A percentile compares a stretch with the other conserved stretches of the same genome.
Evolutionary conservation across 1,140 invertebrate genomes (phyloP).

Genomic region (Bombus fervidus): DNA sequence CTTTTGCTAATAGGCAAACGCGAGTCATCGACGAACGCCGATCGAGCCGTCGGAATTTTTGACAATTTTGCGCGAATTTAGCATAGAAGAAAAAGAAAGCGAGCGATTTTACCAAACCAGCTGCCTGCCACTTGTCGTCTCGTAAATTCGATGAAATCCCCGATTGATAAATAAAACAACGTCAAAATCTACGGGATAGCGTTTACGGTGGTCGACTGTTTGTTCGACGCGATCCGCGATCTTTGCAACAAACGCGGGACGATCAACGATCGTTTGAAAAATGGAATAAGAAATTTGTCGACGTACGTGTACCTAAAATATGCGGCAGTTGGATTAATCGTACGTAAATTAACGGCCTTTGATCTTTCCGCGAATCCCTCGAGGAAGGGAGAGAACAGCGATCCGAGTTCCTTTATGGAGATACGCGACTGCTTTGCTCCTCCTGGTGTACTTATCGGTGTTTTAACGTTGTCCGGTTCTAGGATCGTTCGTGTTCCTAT

Average conservation of each 20-base stretch:
- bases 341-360: constrained; percentile 13
- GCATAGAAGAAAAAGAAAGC: too few relatives aligned
- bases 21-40: too few relatives aligned
- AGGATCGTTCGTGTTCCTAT: not conserved
- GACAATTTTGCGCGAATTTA: not conserved
- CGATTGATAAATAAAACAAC: not conserved
- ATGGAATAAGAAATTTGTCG: not conserved
- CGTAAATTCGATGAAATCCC: not conserved
- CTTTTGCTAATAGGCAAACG: too few relatives aligned
- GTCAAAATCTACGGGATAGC: too few relatives aligned
- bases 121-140: not conserved
- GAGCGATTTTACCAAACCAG: not conserved
- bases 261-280: not conserved
- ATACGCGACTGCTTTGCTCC: not conserved
- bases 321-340: too few relatives aligned
- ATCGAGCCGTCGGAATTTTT: too few relatives aligned
- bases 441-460: not conserved
- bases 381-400: not conserved
- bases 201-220: too few relatives aligned
- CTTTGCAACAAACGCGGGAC: not conserved
- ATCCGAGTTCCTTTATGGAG: not conserved
- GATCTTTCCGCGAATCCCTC: not conserved
- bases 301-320: not conserved
- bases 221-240: not conserved
- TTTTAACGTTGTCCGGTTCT: not conserved